These are phyloP conservation scores for Daktulosphaira vitifoliae DNA, from an alignment of 1,140 invertebrate species.

Conservation along the genomic window DNA sequence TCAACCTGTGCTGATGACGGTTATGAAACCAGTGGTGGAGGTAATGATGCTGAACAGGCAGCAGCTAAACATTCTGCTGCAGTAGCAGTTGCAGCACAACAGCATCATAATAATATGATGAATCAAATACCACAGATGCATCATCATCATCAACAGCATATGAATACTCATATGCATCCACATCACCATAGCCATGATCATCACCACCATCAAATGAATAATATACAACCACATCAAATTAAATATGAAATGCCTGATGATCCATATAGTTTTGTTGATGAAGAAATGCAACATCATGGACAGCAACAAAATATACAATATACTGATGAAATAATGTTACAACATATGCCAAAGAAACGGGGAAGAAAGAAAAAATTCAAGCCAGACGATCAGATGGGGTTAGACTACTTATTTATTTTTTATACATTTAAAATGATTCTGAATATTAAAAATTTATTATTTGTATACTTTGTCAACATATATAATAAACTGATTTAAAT, in stretches of 20 bases:
- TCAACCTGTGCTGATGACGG: constrained; percentile 12
- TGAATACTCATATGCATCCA: constrained; percentile 24
- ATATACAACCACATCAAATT: constrained; percentile 41
- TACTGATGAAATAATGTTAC: constrained; percentile 42
- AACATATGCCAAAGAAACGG: constrained; percentile 65
- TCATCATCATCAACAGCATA: constrained; percentile 32
- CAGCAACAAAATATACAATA: constrained; percentile 39
- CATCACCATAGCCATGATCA: constrained; percentile 40
- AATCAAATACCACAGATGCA: constrained; percentile 28
- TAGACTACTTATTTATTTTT: no score
- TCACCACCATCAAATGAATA: constrained; percentile 36
- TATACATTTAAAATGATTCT: no score
- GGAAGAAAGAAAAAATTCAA: constrained; percentile 69
- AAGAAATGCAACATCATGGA: constrained; percentile 46
- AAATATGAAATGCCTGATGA: constrained; percentile 60
- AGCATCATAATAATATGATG: constrained; percentile 32
- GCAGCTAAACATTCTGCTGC: constrained; percentile 22
- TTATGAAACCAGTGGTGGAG: constrained; percentile 23
- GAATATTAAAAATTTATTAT: no score
- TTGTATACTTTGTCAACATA: background rate
- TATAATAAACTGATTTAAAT: background rate
- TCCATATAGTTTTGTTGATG: constrained; percentile 73
- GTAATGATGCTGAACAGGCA: constrained; percentile 24
- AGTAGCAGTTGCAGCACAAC: constrained; percentile 30
- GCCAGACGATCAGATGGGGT: constrained; percentile 44